These are phyloP conservation scores for Aythya baeri DNA, from an alignment of 2,113 vertebrate genomes.

Conservation along the genomic window DNA sequence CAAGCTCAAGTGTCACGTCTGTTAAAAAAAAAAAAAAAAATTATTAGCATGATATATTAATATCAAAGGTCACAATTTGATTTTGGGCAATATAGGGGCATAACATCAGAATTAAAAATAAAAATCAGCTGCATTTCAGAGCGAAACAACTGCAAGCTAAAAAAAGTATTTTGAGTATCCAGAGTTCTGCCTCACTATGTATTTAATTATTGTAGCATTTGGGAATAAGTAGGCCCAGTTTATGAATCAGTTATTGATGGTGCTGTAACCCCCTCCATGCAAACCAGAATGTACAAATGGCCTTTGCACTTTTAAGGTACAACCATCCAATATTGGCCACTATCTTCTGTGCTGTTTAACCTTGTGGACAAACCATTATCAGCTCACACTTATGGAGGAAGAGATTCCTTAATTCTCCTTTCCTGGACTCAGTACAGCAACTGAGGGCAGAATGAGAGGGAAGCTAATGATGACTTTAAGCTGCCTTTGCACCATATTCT, in stretches of 20 bases:
- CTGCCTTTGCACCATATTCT: slow-evolving; percentile 46
- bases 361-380: slow-evolving; percentile 43
- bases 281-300: slow-evolving; percentile 54
- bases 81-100: not conserved
- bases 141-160: slow-evolving; percentile 47
- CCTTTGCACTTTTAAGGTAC: slow-evolving; percentile 65
- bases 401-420: slow-evolving; percentile 20
- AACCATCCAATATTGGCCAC: slow-evolving; percentile 27
- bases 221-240: slow-evolving; percentile 65
- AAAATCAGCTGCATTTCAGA: slow-evolving; percentile 31
- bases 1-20: not conserved
- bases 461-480: slow-evolving; percentile 46
- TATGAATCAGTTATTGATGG: slow-evolving; percentile 74
- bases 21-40: not conserved
- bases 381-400: not conserved
- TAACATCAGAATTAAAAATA: not conserved
- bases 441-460: not conserved
- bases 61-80: not conserved
- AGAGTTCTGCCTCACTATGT: not conserved
- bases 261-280: slow-evolving; percentile 44
- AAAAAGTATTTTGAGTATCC: slow-evolving; percentile 22
- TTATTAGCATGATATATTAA: not conserved
- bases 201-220: slow-evolving; percentile 64
- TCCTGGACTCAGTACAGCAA: slow-evolving; percentile 9
- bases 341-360: slow-evolving; percentile 38